These are phyloP conservation scores for Pongo pygmaeus DNA, from an alignment of 2,113 vertebrate genomes.

Conservation along the genomic window DNA sequence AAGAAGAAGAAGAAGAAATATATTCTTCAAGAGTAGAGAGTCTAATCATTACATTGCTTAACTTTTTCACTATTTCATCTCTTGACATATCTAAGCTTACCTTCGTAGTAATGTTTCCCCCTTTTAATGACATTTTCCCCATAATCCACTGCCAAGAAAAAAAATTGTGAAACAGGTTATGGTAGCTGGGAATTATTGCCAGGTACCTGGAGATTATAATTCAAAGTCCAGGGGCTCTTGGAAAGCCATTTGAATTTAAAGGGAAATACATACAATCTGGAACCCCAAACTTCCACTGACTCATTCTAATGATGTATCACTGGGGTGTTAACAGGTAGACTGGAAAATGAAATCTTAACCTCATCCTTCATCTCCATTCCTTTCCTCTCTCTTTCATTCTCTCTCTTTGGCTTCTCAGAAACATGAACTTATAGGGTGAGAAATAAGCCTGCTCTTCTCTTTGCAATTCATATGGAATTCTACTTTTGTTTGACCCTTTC, in stretches of 20 bases:
- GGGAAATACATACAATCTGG: constrained; percentile 58
- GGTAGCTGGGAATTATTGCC: neutral
- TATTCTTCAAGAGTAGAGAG: neutral
- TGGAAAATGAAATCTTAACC: constrained; percentile 34
- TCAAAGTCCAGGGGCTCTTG: constrained; percentile 46
- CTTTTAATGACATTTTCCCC: constrained; percentile 17
- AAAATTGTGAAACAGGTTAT: constrained; percentile 29
- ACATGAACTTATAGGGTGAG: neutral
- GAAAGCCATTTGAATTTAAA: constrained; percentile 58
- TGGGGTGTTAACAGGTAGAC: constrained; percentile 50
- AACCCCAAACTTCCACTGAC: constrained; percentile 17
- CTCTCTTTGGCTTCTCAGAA: neutral
- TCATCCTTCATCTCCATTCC: constrained; percentile 23
- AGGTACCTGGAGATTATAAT: constrained; percentile 49
- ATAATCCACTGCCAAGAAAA: constrained; percentile 2
- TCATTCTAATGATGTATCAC: constrained; percentile 41
- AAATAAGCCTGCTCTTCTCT: constrained; percentile 24
- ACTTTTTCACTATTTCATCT: constrained; percentile 17
- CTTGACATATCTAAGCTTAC: neutral
- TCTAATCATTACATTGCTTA: neutral
- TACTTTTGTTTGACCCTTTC: constrained; percentile 15
- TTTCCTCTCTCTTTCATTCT: neutral
- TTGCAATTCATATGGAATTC: constrained; percentile 1
- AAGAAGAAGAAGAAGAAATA: neutral
- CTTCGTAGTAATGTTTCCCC: neutral